Conservation (phyloP, 2,888 invertebrate species). For the Hemithea aestivaria region DNA sequence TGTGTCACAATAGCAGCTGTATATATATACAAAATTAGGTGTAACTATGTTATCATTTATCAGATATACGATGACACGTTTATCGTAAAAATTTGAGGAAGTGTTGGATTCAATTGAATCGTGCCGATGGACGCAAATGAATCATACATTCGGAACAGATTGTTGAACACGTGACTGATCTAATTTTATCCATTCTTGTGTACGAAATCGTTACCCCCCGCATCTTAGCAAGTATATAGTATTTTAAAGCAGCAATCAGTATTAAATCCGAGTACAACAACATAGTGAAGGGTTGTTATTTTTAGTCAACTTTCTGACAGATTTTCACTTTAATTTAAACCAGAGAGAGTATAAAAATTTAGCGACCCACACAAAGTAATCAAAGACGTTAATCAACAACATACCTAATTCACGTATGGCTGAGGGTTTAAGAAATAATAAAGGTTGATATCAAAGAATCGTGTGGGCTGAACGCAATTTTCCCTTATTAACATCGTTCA, state of each 20-base stretch:
- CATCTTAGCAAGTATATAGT: no score
- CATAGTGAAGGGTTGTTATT: no score
- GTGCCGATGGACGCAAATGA: conserved; percentile 7
- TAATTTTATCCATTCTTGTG: background rate
- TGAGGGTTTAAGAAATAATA: conserved; percentile 3
- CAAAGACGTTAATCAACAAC: conserved; percentile 1
- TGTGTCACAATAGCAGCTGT: no score
- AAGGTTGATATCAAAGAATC: background rate
- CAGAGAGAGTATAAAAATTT: no score
- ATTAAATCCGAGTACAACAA: no score
- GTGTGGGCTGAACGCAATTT: conserved; percentile 19
- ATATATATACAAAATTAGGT: conserved; percentile 1
- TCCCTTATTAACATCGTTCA: conserved; percentile 13
- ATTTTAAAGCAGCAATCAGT: no score
- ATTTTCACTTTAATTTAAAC: no score
- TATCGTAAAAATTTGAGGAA: conserved; percentile 17
- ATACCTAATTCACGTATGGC: conserved; percentile 4
- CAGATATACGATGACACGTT: conserved; percentile 16
- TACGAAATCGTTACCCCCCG: no score
- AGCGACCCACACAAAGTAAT: no score
- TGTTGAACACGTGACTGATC: background rate
- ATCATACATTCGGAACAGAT: conserved; percentile 9
- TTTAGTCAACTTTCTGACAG: no score
- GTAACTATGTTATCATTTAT: conserved; percentile 8
- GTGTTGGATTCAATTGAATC: conserved; percentile 12